These are phyloP conservation scores for Lithobius niger DNA, from an alignment of 1,140 invertebrate genomes.

Conservation along the genomic window DNA sequence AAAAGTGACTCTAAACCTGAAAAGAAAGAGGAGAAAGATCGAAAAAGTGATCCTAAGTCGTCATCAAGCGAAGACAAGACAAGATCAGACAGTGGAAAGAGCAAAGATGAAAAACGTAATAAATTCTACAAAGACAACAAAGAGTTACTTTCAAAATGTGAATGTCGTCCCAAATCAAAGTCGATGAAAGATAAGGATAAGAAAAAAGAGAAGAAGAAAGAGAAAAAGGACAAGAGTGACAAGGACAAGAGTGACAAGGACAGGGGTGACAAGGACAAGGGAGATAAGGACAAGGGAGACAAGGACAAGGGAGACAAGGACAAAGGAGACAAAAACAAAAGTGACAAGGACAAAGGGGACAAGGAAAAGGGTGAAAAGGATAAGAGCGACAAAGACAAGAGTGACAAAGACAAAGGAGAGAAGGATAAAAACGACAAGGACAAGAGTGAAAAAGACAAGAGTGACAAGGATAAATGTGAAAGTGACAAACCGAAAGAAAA, in stretches of 20 bases:
- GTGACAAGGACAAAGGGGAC: slow-evolving; percentile 16
- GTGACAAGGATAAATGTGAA: slow-evolving; percentile 2
- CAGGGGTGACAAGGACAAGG: slow-evolving; percentile 16
- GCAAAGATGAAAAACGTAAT: too few species aligned
- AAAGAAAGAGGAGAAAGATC: background rate
- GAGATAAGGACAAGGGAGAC: slow-evolving; percentile 30
- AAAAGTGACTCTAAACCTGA: background rate
- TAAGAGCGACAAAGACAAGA: slow-evolving; percentile 15
- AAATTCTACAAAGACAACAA: too few species aligned
- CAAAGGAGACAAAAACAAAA: slow-evolving; percentile 14
- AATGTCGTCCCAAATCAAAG: background rate
- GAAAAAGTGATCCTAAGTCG: too few species aligned
- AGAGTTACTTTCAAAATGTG: background rate
- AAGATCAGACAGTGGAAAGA: too few species aligned
- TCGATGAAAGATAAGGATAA: slow-evolving; percentile 17
- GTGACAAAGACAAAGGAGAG: slow-evolving; percentile 13
- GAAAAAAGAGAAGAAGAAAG: slow-evolving; percentile 23
- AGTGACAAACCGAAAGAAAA: slow-evolving; percentile 25
- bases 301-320: slow-evolving; percentile 13
- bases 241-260: slow-evolving; percentile 15
- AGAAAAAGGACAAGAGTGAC: slow-evolving; percentile 8
- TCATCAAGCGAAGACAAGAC: too few species aligned
- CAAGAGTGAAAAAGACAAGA: slow-evolving; percentile 18
- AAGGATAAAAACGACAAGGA: slow-evolving; percentile 17
- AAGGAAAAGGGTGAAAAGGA: slow-evolving; percentile 12